Evolutionary conservation across 1,140 invertebrate genomes (phyloP), one percentile per base, ranked within the genome.

Genomic region (Leguminivora glycinivorella): DNA sequence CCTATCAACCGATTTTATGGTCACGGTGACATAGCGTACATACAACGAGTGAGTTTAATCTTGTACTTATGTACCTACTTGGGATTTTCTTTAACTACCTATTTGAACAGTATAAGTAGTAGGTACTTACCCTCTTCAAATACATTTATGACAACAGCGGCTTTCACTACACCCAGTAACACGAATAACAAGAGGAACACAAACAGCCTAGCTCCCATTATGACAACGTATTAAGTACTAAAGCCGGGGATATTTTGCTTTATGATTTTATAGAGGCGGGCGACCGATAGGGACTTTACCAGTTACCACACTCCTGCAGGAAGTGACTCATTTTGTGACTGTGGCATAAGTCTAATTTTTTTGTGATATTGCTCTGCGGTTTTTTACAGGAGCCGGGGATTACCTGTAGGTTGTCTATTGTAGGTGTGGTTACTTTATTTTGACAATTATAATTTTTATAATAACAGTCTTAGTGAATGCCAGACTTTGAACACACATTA

Each of bases 41-140:
- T 10, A 34, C 31, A 10, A 10, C 31, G 31, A 34, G 12, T 34
- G 9, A 34, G 12, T 34, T 34, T 34, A 38, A 38, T 12, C 34
- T 38, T 38, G 12, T 34, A 34, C 2, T 7, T 10, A 34, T 38
- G 12, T 34, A 34, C 2, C 9, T 10, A 34, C 31, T 34, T 38
- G 34, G 34, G 1, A 38, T 38, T 38, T 38, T 14, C 1, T 38
- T 38, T 38, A n/a, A n/a, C n/a, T n/a, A n/a, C n/a, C n/a, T n/a
- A n/a, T n/a, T n/a, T n/a, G n/a, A n/a, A n/a, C n/a, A n/a, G n/a
- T n/a, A n/a, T n/a, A n/a, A n/a, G n/a, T n/a, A n/a, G n/a, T n/a
- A n/a, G n/a, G n/a, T n/a, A 58, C 68, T 70, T 26, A 70, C 68
- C 68, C 1, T 38, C 68, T 34, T 60, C 34, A 38, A 22, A 69